These are phyloP conservation scores for Limanda limanda DNA, from an alignment of 2,113 vertebrate genomes.

Conservation along the genomic window DNA sequence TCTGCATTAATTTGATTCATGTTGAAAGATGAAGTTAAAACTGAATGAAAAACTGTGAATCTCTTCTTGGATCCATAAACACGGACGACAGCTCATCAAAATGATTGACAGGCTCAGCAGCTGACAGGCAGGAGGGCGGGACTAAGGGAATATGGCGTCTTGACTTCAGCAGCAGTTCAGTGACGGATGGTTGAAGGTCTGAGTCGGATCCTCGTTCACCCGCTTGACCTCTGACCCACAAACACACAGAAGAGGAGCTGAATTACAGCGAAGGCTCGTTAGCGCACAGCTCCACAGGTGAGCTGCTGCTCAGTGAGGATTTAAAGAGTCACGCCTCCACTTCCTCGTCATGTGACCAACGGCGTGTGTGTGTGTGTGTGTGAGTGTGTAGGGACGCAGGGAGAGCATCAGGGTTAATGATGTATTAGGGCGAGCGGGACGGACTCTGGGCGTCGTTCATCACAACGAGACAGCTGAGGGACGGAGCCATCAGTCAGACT, in stretches of 20 bases:
- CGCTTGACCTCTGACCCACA: not conserved
- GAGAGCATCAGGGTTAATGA: slow-evolving; percentile 39
- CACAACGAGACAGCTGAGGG: slow-evolving; percentile 58
- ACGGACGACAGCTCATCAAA: not conserved
- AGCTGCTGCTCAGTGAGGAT: no score
- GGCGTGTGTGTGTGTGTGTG: not conserved
- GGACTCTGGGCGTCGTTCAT: slow-evolving; percentile 47
- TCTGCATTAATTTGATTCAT: no score
- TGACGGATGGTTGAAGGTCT: not conserved
- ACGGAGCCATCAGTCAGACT: slow-evolving; percentile 53
- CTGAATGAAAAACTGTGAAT: not conserved
- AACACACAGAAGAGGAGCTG: not conserved
- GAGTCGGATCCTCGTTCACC: not conserved
- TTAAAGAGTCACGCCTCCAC: not conserved
- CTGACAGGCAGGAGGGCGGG: not conserved
- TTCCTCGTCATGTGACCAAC: not conserved
- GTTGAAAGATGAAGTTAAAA: not conserved
- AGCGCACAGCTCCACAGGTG: no score
- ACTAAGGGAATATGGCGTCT: not conserved
- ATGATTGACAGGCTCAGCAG: not conserved
- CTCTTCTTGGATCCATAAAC: no score
- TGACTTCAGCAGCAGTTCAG: no score
- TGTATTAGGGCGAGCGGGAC: slow-evolving; percentile 52
- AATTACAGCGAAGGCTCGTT: not conserved
- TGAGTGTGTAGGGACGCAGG: not conserved